A percentile compares a stretch with the other conserved stretches of the same genome.
phyloP scores from a whole-genome alignment of 2,888 invertebrate species.

The Villa cingulata region DNA sequence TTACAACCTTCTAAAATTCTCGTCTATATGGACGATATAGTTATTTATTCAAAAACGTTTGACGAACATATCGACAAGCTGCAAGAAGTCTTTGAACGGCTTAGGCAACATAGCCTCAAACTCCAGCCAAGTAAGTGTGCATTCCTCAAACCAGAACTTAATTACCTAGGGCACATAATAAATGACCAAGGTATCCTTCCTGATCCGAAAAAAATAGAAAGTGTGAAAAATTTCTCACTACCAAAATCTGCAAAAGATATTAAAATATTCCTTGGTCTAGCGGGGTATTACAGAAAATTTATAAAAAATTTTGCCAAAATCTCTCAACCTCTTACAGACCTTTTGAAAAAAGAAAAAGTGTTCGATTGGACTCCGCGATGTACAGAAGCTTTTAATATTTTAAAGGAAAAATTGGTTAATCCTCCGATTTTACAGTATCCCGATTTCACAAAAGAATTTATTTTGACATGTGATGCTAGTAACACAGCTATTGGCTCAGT shows the following conservation, averaged over 20 bases:
- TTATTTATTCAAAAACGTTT: conserved; percentile 19
- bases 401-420: conserved; percentile 5
- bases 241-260: conserved; percentile 16
- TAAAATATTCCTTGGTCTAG: conserved; percentile 16
- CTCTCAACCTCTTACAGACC: not conserved
- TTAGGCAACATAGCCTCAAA: conserved; percentile 15
- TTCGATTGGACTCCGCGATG: conserved; percentile 4
- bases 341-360: conserved; percentile 1
- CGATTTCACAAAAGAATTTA: conserved; percentile 21
- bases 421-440: conserved; percentile 25
- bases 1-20: conserved; percentile 24
- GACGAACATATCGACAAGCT: conserved; percentile 19
- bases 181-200: conserved; percentile 17
- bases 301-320: conserved; percentile 9
- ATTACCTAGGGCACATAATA: conserved; percentile 19
- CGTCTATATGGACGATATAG: conserved; percentile 22
- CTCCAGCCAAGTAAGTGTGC: conserved; percentile 18
- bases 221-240: conserved; percentile 5
- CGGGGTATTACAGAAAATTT: conserved; percentile 14
- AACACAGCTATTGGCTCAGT: conserved; percentile 17
- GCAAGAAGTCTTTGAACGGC: conserved; percentile 16
- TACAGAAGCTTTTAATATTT: conserved; percentile 1
- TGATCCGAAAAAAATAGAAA: conserved; percentile 2
- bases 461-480: conserved; percentile 21
- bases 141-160: conserved; percentile 15